Evolutionary conservation across 2,113 vertebrate genomes (phyloP).

Genomic region (Larimichthys crocea): DNA sequence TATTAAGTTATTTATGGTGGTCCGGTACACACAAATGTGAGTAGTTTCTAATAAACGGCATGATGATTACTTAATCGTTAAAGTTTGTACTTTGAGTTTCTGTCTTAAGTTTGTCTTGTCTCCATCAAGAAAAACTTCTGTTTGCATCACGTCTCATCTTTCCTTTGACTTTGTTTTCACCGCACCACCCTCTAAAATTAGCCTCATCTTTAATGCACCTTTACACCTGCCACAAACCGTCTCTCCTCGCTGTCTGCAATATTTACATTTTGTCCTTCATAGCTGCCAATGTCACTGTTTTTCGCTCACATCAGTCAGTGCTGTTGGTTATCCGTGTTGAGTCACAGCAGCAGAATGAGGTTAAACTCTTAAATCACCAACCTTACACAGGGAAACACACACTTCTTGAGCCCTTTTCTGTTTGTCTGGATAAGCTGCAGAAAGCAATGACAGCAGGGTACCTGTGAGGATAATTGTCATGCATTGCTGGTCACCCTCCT

Average conservation of each 20-base stretch:
- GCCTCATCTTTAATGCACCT: not conserved
- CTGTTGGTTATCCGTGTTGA: not conserved
- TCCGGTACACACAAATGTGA: no score
- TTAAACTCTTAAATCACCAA: slow-evolving; percentile 23
- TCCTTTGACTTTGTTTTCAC: not conserved
- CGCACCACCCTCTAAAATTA: not conserved
- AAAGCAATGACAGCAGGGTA: not conserved
- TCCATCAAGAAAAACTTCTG: no score
- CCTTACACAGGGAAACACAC: not conserved
- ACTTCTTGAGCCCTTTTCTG: not conserved
- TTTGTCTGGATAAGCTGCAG: slow-evolving; percentile 3
- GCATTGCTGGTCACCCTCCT: slow-evolving; percentile 12
- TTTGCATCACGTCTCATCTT: not conserved
- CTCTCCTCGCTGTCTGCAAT: not conserved
- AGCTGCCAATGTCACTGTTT: not conserved
- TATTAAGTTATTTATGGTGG: no score
- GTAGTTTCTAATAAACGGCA: not conserved
- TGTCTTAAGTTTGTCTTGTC: no score
- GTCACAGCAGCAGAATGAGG: not conserved
- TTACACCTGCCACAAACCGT: slow-evolving; percentile 15
- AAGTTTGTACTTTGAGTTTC: no score
- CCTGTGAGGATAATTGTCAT: slow-evolving; percentile 34
- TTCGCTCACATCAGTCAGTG: not conserved
- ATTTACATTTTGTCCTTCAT: not conserved
- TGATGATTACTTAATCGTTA: not conserved